These are phyloP conservation scores for Drosophila yakuba DNA, from an alignment of 1,140 invertebrate genomes.

Conservation along the genomic window DNA sequence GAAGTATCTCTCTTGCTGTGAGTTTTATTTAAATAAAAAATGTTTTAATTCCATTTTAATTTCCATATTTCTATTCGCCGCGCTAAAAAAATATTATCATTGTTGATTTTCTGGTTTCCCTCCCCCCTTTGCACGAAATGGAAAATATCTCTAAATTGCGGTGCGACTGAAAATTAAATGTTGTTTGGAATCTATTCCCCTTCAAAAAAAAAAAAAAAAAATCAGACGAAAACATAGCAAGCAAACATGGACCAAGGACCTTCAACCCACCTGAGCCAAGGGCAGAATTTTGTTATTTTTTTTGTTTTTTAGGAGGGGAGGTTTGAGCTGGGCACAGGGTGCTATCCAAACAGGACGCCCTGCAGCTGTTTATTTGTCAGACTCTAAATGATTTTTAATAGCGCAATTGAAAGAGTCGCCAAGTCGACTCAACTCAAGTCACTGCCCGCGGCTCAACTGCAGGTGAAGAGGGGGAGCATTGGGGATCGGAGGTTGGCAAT, in stretches of 20 bases:
- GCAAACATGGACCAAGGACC: slow-evolving; percentile 20
- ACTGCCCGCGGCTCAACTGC: slow-evolving; percentile 25
- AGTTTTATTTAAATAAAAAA: slow-evolving; percentile 21
- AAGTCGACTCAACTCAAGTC: slow-evolving; percentile 52
- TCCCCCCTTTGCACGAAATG: background rate
- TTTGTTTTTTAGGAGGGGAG: background rate
- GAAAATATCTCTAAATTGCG: slow-evolving; percentile 13
- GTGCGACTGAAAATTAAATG: slow-evolving; percentile 11
- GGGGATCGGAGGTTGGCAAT: too few species aligned
- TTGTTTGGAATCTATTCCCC: background rate
- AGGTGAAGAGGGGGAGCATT: slow-evolving; percentile 6
- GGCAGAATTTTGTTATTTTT: background rate
- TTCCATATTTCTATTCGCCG: slow-evolving; percentile 47
- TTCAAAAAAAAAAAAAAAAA: background rate
- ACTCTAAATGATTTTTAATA: slow-evolving; percentile 73
- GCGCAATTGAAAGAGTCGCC: slow-evolving; percentile 63
- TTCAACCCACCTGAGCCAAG: slow-evolving; percentile 8
- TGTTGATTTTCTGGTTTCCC: slow-evolving; percentile 21
- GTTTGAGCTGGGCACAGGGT: background rate
- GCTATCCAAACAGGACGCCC: slow-evolving; percentile 45
- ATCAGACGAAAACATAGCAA: background rate
- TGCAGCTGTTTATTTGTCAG: slow-evolving; percentile 61
- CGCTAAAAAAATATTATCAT: slow-evolving; percentile 39
- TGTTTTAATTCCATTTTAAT: slow-evolving; percentile 60
- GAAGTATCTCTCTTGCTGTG: background rate